Evolutionary conservation across 1,140 invertebrate species (phyloP).

Genomic region (Vollenhovia emeryi): DNA sequence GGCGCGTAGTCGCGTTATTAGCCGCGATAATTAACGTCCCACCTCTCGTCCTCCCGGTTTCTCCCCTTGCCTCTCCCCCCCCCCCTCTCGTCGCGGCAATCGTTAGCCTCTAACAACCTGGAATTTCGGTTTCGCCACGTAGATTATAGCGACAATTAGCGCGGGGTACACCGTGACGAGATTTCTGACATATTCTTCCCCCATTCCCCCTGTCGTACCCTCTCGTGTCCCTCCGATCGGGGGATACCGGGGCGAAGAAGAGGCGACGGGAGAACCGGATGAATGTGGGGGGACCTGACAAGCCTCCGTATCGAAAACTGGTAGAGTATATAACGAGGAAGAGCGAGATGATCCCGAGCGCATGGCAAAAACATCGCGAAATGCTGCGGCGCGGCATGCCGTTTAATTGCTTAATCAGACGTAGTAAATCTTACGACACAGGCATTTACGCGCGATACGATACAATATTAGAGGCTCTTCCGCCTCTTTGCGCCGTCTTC

Average conservation of each 20-base stretch:
- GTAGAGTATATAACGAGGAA: conserved; percentile 76
- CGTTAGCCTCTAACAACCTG: conserved; percentile 77
- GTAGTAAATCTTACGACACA: conserved; percentile 82
- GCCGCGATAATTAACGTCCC: conserved; percentile 79
- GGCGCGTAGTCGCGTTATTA: conserved; percentile 76
- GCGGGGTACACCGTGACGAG: conserved; percentile 72
- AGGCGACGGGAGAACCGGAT: conserved; percentile 41
- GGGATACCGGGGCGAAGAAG: conserved; percentile 59
- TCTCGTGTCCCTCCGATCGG: conserved; percentile 36
- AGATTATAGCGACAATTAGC: conserved; percentile 75
- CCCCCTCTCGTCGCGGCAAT: conserved; percentile 63
- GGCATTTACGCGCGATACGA: conserved; percentile 78
- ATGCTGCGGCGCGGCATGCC: conserved; percentile 59
- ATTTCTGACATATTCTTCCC: conserved; percentile 75
- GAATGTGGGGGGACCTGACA: conserved; percentile 55
- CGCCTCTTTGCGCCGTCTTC: neutral
- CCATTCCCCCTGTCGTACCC: neutral
- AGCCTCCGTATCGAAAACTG: conserved; percentile 71
- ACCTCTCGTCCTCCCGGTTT: conserved; percentile 48
- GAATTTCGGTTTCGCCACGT: conserved; percentile 74
- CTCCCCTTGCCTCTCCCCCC: neutral
- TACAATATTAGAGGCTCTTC: conserved; percentile 44
- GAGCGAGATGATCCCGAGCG: conserved; percentile 63
- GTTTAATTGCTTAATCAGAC: conserved; percentile 85
- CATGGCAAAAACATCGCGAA: conserved; percentile 73